Percentiles rank a stretch among this genome's conserved stretches.
These are phyloP conservation scores for Melipona beecheii DNA, from an alignment of 2,888 invertebrate species.

Conservation along the genomic window DNA sequence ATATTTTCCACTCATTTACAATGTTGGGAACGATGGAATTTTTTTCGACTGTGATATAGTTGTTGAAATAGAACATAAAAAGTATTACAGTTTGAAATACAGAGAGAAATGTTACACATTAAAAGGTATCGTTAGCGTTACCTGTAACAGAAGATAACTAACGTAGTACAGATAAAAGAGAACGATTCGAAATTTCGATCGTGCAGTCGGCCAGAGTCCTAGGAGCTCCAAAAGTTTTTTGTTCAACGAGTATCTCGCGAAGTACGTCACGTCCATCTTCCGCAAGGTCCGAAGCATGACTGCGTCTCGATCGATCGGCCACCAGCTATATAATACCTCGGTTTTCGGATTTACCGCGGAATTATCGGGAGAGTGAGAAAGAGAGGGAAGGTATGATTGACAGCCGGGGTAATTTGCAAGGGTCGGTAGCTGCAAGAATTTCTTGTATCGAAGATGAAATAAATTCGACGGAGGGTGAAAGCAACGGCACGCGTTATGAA, in stretches of 20 bases:
- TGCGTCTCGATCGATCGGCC: constrained; percentile 15
- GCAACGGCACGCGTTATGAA: not conserved
- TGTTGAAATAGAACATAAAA: too few relatives aligned
- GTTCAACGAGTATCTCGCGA: not conserved
- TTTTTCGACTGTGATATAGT: too few relatives aligned
- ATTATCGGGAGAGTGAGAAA: not conserved
- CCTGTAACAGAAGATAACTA: not conserved
- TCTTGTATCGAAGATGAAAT: not conserved
- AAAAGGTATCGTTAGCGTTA: not conserved
- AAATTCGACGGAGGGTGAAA: not conserved
- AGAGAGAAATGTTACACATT: too few relatives aligned
- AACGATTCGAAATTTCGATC: not conserved
- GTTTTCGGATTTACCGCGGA: not conserved
- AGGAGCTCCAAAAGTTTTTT: not conserved
- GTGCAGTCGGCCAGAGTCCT: not conserved
- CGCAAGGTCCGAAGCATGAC: not conserved
- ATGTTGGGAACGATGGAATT: too few relatives aligned
- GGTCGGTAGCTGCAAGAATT: not conserved
- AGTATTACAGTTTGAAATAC: too few relatives aligned
- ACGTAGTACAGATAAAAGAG: not conserved
- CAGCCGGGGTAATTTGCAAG: not conserved
- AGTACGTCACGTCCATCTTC: not conserved
- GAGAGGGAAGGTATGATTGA: constrained; percentile 16
- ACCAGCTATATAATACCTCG: not conserved
- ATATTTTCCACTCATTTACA: too few relatives aligned